Evolutionary conservation across 2,797 vertebrate species (phyloP).

Genomic region (Pipistrellus kuhlii): DNA sequence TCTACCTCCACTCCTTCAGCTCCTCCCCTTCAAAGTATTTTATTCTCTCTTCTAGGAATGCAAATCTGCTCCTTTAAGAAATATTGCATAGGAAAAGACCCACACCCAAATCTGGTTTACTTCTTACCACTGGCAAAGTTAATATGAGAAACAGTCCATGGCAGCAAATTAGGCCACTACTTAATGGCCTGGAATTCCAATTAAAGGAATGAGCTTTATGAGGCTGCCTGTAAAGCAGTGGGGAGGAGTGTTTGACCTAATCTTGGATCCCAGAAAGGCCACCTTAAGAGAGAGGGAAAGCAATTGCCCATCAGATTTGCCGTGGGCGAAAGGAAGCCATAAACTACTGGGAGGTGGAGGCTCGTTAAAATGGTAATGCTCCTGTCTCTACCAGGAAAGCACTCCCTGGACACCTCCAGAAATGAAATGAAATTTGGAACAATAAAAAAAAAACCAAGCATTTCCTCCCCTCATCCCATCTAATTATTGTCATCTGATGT

Average conservation of each 20-base stretch:
- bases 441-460: conserved; percentile 44
- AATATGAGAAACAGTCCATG: conserved; percentile 67
- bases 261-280: conserved; percentile 79
- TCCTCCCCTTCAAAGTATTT: neutral
- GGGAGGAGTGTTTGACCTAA: conserved; percentile 80
- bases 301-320: conserved; percentile 80
- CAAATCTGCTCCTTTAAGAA: conserved; percentile 41
- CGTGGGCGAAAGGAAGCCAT: conserved; percentile 71
- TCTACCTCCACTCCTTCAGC: neutral
- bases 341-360: conserved; percentile 71
- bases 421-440: conserved; percentile 74
- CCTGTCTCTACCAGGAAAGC: conserved; percentile 53
- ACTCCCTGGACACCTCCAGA: conserved; percentile 72
- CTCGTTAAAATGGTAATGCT: conserved; percentile 80
- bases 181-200: conserved; percentile 82
- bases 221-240: conserved; percentile 74
- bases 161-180: conserved; percentile 75
- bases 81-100: neutral
- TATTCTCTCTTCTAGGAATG: conserved; percentile 23
- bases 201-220: conserved; percentile 74
- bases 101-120: conserved; percentile 17
- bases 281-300: conserved; percentile 80
- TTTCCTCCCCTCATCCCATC: conserved; percentile 59
- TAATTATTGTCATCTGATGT: conserved; percentile 70
- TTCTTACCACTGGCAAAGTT: conserved; percentile 70